Percentiles rank a stretch among this genome's conserved stretches.
These are phyloP conservation scores for Taphrorychus bicolor DNA, from an alignment of 2,888 invertebrate genomes.

Conservation along the genomic window DNA sequence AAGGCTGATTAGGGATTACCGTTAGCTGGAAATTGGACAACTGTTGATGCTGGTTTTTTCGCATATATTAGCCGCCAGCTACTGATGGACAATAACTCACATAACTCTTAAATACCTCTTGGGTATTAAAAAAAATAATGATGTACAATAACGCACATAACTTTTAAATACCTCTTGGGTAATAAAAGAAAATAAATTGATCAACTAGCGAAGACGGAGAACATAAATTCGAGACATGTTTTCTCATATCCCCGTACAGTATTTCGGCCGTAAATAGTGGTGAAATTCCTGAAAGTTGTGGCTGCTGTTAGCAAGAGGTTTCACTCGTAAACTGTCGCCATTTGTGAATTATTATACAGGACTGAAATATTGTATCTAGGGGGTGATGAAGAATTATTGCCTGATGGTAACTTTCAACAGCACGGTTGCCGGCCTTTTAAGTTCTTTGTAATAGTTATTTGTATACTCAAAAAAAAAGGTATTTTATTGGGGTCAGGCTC, in stretches of 20 bases:
- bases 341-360: slow-evolving; percentile 17
- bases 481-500: too few relatives aligned
- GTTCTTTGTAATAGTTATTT: too few relatives aligned
- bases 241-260: background rate
- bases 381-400: too few relatives aligned
- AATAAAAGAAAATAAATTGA: background rate
- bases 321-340: background rate
- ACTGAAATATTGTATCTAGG: too few relatives aligned
- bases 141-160: too few relatives aligned
- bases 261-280: background rate
- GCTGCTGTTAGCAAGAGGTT: background rate
- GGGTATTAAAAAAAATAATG: too few relatives aligned
- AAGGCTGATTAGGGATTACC: slow-evolving; percentile 13
- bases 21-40: slow-evolving; percentile 7
- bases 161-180: background rate
- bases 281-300: background rate
- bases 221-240: background rate
- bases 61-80: background rate
- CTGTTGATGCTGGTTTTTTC: background rate
- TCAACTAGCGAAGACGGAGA: background rate
- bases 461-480: too few relatives aligned
- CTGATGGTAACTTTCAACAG: too few relatives aligned
- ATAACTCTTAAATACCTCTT: too few relatives aligned
- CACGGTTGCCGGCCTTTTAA: too few relatives aligned
- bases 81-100: too few relatives aligned